Evolutionary conservation across 2,797 vertebrate species (phyloP).

Genomic region (Eidolon dupreanum): DNA sequence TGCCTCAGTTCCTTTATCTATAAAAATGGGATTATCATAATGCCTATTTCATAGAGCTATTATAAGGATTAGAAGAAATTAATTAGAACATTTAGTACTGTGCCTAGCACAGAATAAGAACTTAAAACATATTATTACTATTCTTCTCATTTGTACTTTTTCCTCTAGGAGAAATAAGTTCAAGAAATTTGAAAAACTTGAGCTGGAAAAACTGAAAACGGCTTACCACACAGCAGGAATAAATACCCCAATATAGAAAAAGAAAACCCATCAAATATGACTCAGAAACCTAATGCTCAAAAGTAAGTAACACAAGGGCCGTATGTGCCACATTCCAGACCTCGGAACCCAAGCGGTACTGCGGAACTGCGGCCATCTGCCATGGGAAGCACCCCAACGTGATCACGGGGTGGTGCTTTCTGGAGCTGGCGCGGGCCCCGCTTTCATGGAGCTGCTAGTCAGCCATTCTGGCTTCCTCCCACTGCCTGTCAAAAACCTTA

Average conservation of each 20-base stretch:
- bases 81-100: not conserved
- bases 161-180: conserved; percentile 44
- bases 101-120: not conserved
- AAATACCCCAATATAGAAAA: conserved; percentile 45
- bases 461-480: not conserved
- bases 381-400: not conserved
- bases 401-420: not conserved
- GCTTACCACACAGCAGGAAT: conserved; percentile 29
- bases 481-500: not conserved
- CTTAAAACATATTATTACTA: not conserved
- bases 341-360: not conserved
- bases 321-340: not conserved
- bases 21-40: conserved; percentile 26
- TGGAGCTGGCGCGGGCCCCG: not conserved
- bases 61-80: conserved; percentile 24
- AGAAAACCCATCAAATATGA: conserved; percentile 24
- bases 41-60: not conserved
- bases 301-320: not conserved
- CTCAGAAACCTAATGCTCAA: conserved; percentile 27
- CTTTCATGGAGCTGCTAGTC: not conserved
- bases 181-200: not conserved
- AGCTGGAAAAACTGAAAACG: conserved; percentile 17
- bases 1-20: not conserved
- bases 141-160: conserved; percentile 19
- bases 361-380: not conserved